Base-by-base conservation (phyloP, 2,113 vertebrate genomes). In the Mormyrus iriodes region DNA sequence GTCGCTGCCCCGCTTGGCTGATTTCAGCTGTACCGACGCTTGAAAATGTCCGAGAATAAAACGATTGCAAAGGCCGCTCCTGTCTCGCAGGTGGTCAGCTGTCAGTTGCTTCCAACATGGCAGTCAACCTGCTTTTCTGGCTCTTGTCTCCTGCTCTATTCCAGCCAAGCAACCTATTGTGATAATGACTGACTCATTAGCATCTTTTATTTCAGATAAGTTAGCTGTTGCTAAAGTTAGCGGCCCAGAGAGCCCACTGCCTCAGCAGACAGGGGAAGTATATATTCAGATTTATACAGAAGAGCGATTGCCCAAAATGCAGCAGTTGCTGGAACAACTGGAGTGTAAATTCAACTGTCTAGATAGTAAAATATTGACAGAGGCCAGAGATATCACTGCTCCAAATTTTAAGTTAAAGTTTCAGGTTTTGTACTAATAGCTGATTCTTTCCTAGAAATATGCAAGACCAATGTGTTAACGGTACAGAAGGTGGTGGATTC, bases 1-100 rank as follows among this genome's bases (percentile, higher is more conserved):
- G 90, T 90, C 88, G 90, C 91, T 90, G 93, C 94, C 94, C 93
- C 92, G 93, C 91, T 94, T 90, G 91, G 89, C 91, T 94, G 93
- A 95, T 93, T 94, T 91, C 93, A 93, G 90, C 94, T 93, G 89
- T 91, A 87, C 90, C 93, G 93, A 91, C 44, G 5, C 61, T 42
- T 53, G 10, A 39, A 49, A 52, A 89, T 85, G 27, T 13, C 51
- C 39, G 24, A 21, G 52, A 82, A 31, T 87, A 31, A n/a, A 46
- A 48, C 39, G 15, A 1, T 31, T 9, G 17, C 39, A 65, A 61
- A 61, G 61, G 27, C 24, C 1, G 3, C 21, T 88, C 35, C 87
- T 49, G 42, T n/a, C 44, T 73, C 13, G 15, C 48, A 3, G 44
- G 48, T 10, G 4, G 51, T 69, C 24, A 17, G 44, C 31, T 42